phyloP scores from a whole-genome alignment of 2,113 vertebrate species.

The Polypterus bichir region DNA sequence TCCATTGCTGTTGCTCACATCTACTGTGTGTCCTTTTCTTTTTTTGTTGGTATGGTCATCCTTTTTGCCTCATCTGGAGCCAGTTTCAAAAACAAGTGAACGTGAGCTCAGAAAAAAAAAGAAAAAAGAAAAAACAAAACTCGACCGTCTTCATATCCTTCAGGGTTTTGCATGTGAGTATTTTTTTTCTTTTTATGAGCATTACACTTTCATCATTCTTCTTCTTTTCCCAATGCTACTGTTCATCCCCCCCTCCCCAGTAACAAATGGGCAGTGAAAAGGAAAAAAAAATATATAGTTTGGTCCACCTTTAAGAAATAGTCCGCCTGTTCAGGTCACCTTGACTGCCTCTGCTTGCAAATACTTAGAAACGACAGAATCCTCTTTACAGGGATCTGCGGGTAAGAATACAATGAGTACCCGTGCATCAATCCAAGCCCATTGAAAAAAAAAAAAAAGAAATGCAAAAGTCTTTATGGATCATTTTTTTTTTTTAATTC shows the following conservation, averaged over 20 bases:
- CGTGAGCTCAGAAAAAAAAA: no score
- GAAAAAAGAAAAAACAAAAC: no score
- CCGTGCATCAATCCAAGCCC: slow-evolving; percentile 63
- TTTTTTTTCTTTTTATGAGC: no score
- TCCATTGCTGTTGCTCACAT: no score
- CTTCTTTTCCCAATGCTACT: background rate
- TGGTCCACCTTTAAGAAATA: slow-evolving; percentile 39
- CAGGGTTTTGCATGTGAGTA: no score
- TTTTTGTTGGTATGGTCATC: slow-evolving; percentile 51
- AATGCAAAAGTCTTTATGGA: background rate
- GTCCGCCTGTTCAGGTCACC: slow-evolving; percentile 71
- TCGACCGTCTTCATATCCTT: no score
- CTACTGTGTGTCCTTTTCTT: no score
- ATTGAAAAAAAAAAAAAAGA: slow-evolving; percentile 31
- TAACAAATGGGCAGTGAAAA: slow-evolving; percentile 16
- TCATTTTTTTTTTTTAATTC: slow-evolving; percentile 10
- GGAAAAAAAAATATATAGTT: slow-evolving; percentile 26
- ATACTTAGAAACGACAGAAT: slow-evolving; percentile 84
- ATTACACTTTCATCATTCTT: no score
- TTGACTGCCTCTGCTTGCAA: slow-evolving; percentile 82
- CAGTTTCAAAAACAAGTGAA: no score
- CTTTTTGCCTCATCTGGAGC: no score
- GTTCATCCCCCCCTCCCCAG: slow-evolving; percentile 3
- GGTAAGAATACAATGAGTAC: slow-evolving; percentile 84
- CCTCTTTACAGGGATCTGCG: slow-evolving; percentile 88